A percentile compares a stretch with the other conserved stretches of the same genome.
Conservation (phyloP, 2,797 vertebrate genomes). For the Pseudomugil tenellus region DNA sequence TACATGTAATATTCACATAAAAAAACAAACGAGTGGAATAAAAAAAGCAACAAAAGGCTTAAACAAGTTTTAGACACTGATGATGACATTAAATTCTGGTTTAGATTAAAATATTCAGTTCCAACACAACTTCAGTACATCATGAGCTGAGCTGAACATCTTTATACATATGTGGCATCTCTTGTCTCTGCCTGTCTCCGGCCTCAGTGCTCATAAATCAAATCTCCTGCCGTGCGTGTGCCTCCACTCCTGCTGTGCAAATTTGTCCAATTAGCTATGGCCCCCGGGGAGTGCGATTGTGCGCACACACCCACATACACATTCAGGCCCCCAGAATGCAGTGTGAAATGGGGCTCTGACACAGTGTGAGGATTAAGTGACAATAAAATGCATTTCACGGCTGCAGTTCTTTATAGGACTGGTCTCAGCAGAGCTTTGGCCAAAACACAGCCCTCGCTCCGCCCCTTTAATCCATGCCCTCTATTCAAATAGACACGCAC, state of each 20-base stretch:
- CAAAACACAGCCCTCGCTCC: slow-evolving; percentile 67
- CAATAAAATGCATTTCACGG: slow-evolving; percentile 86
- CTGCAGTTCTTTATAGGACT: slow-evolving; percentile 77
- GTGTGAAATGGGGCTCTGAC: slow-evolving; percentile 88
- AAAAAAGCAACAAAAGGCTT: too few species aligned
- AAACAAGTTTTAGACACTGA: background rate
- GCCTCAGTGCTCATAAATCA: slow-evolving; percentile 85
- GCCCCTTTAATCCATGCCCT: slow-evolving; percentile 60
- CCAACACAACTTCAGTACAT: background rate
- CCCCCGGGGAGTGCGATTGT: slow-evolving; percentile 76
- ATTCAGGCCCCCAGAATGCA: slow-evolving; percentile 77
- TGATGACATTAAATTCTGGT: background rate
- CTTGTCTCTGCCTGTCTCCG: slow-evolving; percentile 51
- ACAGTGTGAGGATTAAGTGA: slow-evolving; percentile 86
- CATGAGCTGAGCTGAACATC: background rate
- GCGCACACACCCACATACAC: slow-evolving; percentile 35
- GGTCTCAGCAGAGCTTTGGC: slow-evolving; percentile 65
- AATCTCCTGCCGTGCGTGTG: slow-evolving; percentile 79
- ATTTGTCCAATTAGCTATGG: slow-evolving; percentile 98
- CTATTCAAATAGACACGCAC: slow-evolving; percentile 32
- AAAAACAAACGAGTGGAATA: too few species aligned
- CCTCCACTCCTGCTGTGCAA: slow-evolving; percentile 92
- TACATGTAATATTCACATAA: too few species aligned
- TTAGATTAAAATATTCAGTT: background rate
- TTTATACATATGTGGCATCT: slow-evolving; percentile 2